Base-by-base conservation (phyloP, 1,140 invertebrate species). In the Zaprionus capensis region DNA sequence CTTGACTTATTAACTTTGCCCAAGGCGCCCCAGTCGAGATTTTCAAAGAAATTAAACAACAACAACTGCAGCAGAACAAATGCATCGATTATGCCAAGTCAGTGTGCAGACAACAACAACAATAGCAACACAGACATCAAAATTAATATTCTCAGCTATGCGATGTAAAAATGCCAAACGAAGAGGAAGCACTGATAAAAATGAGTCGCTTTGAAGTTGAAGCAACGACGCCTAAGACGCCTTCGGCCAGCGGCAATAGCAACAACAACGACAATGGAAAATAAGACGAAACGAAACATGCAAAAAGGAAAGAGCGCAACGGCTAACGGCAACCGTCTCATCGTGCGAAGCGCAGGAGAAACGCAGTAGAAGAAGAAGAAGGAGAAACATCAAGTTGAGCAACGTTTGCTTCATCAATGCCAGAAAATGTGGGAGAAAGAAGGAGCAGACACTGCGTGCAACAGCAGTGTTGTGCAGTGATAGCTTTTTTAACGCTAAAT, bases 71-170 rank as follows among this genome's bases (percentile, higher is more conserved):
- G 64, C 41, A 70, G 68, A 62, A 76, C 64, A 76, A 59, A 71
- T 79, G 76, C 83, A 87, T 87, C 84, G 83, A 87, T 87, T 87
- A 87, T 87, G 78, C 64, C 59, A 71, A 87, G 83, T 70, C 83
- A 83, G 84, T 64, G 75, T 31, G 24, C 20, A 20, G 22, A 55
- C 51, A 55, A 26, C 26, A 56, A 56, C 53, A 56, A 24, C 20
- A 56, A 55, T 9, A n/a, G 24, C 51, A n/a, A 55, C 51, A 63
- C 24, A 58, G 57, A 78, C 72, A 87, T 87, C 81, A 88, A 87
- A 87, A 87, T 87, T 87, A 87, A 87, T 87, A 83, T 88, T 75
- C 84, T 83, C 81, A 68, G 74, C 36, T 85, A 85, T 84, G 82
- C 82, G 78, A 67, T 57, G 82, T 34, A 75, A 71, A 84, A 85